Percentiles rank a stretch among this genome's conserved stretches.
Conservation (phyloP, 2,888 invertebrate species). For the Magallana nippona region DNA sequence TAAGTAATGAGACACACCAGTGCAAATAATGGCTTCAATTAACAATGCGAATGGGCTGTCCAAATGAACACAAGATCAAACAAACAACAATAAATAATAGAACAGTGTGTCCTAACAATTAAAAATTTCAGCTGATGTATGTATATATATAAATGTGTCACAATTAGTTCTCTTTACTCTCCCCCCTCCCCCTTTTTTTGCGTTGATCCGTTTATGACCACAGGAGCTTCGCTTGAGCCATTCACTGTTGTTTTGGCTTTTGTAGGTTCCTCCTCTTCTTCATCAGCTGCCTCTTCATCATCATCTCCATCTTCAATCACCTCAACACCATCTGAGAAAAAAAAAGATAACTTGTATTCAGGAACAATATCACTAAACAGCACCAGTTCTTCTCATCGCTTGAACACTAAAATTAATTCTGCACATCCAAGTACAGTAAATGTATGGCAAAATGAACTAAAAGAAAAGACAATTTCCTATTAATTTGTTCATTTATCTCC, state of each 20-base stretch:
- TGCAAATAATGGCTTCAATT: background rate
- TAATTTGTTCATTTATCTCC: no score
- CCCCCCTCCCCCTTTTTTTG: background rate
- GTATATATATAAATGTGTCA: background rate
- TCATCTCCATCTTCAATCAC: conserved; percentile 55
- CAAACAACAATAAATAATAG: conserved; percentile 25
- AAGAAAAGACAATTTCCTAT: no score
- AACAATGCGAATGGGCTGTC: background rate
- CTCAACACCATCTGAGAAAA: conserved; percentile 53
- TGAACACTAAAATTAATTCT: no score
- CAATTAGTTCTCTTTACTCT: background rate
- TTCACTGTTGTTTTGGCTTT: background rate
- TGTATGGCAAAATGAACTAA: no score
- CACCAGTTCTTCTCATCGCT: background rate
- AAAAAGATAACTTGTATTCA: background rate
- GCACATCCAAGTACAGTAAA: no score
- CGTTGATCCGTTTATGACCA: background rate
- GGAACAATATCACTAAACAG: background rate
- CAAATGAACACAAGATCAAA: background rate
- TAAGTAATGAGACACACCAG: no score
- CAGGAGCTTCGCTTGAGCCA: background rate
- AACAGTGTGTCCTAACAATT: background rate
- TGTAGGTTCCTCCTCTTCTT: conserved; percentile 20
- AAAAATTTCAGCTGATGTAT: conserved; percentile 11
- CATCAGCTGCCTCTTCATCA: conserved; percentile 50